phyloP scores from a whole-genome alignment of 2,113 vertebrate species.

The Mugil cephalus region DNA sequence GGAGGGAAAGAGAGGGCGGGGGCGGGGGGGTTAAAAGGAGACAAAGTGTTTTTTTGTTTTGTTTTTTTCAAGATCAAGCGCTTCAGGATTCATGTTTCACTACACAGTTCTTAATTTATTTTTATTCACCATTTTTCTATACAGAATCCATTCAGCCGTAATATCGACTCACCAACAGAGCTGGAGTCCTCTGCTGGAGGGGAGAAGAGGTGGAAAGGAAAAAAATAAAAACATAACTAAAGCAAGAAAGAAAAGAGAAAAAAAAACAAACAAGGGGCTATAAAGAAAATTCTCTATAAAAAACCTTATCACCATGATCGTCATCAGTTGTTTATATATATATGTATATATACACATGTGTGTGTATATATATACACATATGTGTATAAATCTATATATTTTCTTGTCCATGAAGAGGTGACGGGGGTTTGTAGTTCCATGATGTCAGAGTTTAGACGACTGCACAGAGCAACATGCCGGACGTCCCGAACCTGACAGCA shows the following conservation, averaged over 20 bases:
- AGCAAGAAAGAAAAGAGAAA: slow-evolving; percentile 64
- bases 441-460: slow-evolving; percentile 41
- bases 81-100: slow-evolving; percentile 83
- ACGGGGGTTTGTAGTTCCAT: slow-evolving; percentile 52
- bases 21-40: slow-evolving; percentile 69
- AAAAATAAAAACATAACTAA: slow-evolving; percentile 70
- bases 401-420: slow-evolving; percentile 70
- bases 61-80: slow-evolving; percentile 69
- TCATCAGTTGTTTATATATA: slow-evolving; percentile 69
- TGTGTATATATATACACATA: slow-evolving; percentile 38
- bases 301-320: slow-evolving; percentile 71
- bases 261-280: slow-evolving; percentile 58
- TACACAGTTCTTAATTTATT: slow-evolving; percentile 87
- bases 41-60: slow-evolving; percentile 74
- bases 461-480: slow-evolving; percentile 35
- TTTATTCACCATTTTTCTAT: slow-evolving; percentile 83
- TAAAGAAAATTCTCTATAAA: slow-evolving; percentile 76
- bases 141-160: slow-evolving; percentile 85
- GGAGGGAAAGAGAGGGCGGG: slow-evolving; percentile 41
- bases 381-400: slow-evolving; percentile 71
- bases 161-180: slow-evolving; percentile 73
- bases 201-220: slow-evolving; percentile 56
- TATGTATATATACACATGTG: slow-evolving; percentile 57
- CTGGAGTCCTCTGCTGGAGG: slow-evolving; percentile 66
- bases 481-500: slow-evolving; percentile 27